Evolutionary conservation across 2,113 vertebrate species (phyloP).

Genomic region (Bos javanicus): DNA sequence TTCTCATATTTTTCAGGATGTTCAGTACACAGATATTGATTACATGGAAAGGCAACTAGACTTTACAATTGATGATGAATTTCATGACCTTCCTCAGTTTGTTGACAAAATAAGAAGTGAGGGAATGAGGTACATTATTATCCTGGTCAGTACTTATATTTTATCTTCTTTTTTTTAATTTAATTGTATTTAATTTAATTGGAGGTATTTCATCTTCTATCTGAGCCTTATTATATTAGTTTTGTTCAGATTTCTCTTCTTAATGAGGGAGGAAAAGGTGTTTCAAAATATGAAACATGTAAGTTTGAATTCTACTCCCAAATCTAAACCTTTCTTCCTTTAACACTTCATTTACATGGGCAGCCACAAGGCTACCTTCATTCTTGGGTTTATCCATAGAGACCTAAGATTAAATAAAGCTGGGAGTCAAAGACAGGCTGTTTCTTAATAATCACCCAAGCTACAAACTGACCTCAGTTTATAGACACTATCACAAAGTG

Average conservation of each 20-base stretch:
- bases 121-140: constrained; percentile 93
- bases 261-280: not conserved
- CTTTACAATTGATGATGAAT: constrained; percentile 85
- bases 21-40: constrained; percentile 95
- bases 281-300: not conserved
- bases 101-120: constrained; percentile 84
- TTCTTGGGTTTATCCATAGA: not conserved
- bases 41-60: constrained; percentile 93
- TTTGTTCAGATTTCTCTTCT: not conserved
- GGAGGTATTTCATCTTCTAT: not conserved
- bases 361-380: not conserved
- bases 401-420: not conserved
- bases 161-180: not conserved
- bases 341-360: not conserved
- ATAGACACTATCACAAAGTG: not conserved
- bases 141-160: constrained; percentile 85
- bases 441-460: not conserved
- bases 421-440: not conserved
- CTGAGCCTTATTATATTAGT: not conserved
- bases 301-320: not conserved
- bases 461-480: not conserved
- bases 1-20: constrained; percentile 84
- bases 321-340: not conserved
- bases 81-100: constrained; percentile 83
- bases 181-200: too few relatives aligned